Evolutionary conservation across 2,113 vertebrate genomes (phyloP).

Genomic region (Trematocara unimaculatum): DNA sequence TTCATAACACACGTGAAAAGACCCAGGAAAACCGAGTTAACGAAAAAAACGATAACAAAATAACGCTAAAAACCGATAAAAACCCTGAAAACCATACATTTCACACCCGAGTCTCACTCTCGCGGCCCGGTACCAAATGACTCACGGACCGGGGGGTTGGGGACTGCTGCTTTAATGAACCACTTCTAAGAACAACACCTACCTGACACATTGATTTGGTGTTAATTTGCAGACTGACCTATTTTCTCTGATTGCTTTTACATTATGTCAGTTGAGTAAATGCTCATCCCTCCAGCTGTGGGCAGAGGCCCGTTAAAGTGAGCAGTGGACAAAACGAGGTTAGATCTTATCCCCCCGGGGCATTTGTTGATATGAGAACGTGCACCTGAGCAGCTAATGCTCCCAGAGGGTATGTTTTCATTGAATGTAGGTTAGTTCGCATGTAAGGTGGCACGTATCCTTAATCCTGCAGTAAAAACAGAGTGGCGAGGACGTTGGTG

Average conservation of each 20-base stretch:
- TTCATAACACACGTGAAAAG: too few relatives aligned
- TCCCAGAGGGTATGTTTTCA: constrained; percentile 43
- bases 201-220: not conserved
- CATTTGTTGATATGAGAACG: constrained; percentile 49
- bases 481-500: not conserved
- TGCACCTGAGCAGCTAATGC: constrained; percentile 60
- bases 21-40: too few relatives aligned
- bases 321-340: constrained; percentile 40
- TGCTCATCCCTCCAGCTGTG: not conserved
- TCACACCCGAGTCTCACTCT: too few relatives aligned
- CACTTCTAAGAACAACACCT: not conserved
- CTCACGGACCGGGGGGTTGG: too few relatives aligned
- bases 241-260: not conserved
- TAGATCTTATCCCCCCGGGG: constrained; percentile 65
- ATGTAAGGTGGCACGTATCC: constrained; percentile 53
- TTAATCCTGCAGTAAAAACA: constrained; percentile 47
- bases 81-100: too few relatives aligned
- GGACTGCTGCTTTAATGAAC: not conserved
- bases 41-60: too few relatives aligned
- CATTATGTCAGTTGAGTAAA: constrained; percentile 49
- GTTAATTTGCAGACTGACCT: constrained; percentile 45
- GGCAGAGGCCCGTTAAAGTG: not conserved
- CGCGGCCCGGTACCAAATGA: too few relatives aligned
- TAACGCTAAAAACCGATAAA: too few relatives aligned
- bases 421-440: constrained; percentile 49